phyloP scores from a whole-genome alignment of 2,888 invertebrate genomes.

The Hermaeophaga mercurialis region DNA sequence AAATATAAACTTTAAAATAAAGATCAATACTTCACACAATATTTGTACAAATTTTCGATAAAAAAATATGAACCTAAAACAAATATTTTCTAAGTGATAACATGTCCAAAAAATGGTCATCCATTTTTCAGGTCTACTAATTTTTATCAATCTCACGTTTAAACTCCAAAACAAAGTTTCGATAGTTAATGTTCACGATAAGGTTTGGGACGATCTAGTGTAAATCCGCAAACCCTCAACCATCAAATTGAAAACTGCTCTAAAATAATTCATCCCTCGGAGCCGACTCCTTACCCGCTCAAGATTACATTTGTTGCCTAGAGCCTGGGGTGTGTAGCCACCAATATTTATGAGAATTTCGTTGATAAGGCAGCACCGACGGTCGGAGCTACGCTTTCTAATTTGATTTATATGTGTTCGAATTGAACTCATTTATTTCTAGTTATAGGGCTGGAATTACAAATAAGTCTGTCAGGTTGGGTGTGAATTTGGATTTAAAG shows the following conservation, averaged over 20 bases:
- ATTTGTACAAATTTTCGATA: too few species aligned
- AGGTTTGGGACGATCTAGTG: too few species aligned
- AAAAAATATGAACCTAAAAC: too few species aligned
- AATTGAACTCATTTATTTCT: constrained; percentile 49
- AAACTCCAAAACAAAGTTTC: too few species aligned
- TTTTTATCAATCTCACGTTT: too few species aligned
- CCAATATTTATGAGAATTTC: constrained; percentile 37
- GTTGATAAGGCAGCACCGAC: constrained; percentile 28
- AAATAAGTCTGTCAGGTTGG: constrained; percentile 37
- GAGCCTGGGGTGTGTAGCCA: constrained; percentile 29
- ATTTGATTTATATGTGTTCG: constrained; percentile 50
- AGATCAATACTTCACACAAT: too few species aligned
- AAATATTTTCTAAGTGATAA: too few species aligned
- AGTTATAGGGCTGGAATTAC: constrained; percentile 45
- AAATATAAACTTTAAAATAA: too few species aligned
- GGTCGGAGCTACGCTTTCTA: constrained; percentile 40
- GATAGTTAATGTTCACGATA: too few species aligned
- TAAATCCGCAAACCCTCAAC: not conserved
- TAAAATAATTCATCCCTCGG: constrained; percentile 13
- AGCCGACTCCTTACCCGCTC: constrained; percentile 32
- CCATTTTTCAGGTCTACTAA: too few species aligned
- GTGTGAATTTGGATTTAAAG: constrained; percentile 36
- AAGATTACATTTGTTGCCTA: constrained; percentile 37
- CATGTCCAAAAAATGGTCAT: too few species aligned
- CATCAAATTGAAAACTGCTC: constrained; percentile 17